These are phyloP conservation scores for Actinemys pallida DNA, from an alignment of 2,113 vertebrate species.

Conservation along the genomic window DNA sequence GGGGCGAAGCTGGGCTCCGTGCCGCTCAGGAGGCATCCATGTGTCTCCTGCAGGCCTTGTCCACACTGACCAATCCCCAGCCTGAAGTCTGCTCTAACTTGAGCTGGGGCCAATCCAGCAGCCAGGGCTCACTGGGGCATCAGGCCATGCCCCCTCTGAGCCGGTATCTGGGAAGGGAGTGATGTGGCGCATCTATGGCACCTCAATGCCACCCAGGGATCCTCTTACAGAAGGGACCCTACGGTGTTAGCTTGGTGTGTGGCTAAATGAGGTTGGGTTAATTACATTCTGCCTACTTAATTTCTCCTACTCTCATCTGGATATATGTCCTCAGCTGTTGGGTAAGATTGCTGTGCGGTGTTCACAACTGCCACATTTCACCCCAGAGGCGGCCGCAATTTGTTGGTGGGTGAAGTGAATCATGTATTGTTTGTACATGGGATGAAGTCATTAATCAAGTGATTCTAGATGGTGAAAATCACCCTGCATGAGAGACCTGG, in stretches of 20 bases:
- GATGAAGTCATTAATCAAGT: rapidly evolving
- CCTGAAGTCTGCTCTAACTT: no score
- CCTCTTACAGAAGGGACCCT: no score
- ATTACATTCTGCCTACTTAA: rapidly evolving
- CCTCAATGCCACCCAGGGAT: not conserved
- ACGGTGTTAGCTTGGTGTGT: not conserved
- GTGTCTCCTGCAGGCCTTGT: not conserved
- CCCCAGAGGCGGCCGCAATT: not conserved
- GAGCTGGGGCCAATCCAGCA: not conserved
- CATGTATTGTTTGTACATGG: not conserved
- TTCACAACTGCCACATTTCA: not conserved
- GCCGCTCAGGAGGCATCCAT: not conserved
- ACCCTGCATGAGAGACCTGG: not conserved
- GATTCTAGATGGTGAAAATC: rapidly evolving
- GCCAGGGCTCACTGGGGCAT: no score
- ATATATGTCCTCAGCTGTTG: not conserved
- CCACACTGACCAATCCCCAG: not conserved
- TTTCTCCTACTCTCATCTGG: not conserved
- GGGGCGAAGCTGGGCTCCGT: not conserved
- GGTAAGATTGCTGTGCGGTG: not conserved
- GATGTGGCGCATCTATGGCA: not conserved
- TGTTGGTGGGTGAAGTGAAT: not conserved
- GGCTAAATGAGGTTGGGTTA: not conserved
- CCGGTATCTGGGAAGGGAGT: not conserved
- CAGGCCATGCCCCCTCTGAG: not conserved